Evolutionary conservation across 2,113 vertebrate genomes (phyloP).

Genomic region (Girardinichthys multiradiatus): DNA sequence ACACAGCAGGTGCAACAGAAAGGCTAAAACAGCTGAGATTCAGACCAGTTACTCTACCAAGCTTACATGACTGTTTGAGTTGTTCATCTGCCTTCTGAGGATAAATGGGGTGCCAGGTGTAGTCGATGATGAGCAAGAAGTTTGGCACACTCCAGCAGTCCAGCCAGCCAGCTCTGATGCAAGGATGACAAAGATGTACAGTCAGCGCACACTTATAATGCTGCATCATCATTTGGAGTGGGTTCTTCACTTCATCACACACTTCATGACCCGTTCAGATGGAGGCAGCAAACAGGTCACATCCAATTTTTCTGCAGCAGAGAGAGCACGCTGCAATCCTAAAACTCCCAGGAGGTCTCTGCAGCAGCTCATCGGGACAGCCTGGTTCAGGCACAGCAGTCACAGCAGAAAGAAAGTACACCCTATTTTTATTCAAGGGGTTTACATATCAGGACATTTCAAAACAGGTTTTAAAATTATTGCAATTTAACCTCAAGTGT

Average conservation of each 20-base stretch:
- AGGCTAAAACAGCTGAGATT: too few species aligned
- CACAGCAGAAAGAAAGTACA: neutral
- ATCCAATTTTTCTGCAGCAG: slow-evolving; percentile 37
- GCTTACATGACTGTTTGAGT: slow-evolving; percentile 94
- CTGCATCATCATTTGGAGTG: slow-evolving; percentile 36
- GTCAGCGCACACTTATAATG: slow-evolving; percentile 21
- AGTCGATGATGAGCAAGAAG: slow-evolving; percentile 93
- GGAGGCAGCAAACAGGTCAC: slow-evolving; percentile 43
- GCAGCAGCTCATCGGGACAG: too few species aligned
- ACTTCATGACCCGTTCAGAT: slow-evolving; percentile 50
- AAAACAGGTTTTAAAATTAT: too few species aligned
- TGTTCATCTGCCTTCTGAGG: slow-evolving; percentile 96
- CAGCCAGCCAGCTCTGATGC: slow-evolving; percentile 91
- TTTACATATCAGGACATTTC: too few species aligned
- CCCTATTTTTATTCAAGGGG: too few species aligned
- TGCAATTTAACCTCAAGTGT: too few species aligned
- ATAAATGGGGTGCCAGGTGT: slow-evolving; percentile 98
- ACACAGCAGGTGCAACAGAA: neutral
- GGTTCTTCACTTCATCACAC: slow-evolving; percentile 54
- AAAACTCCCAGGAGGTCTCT: slow-evolving; percentile 25
- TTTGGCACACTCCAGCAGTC: slow-evolving; percentile 98
- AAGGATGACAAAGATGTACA: slow-evolving; percentile 15
- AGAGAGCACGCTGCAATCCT: slow-evolving; percentile 6
- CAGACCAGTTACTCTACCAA: too few species aligned
- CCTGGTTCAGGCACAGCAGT: too few species aligned